Evolutionary conservation across 2,888 invertebrate genomes (phyloP).

Genomic region (Myathropa florea): DNA sequence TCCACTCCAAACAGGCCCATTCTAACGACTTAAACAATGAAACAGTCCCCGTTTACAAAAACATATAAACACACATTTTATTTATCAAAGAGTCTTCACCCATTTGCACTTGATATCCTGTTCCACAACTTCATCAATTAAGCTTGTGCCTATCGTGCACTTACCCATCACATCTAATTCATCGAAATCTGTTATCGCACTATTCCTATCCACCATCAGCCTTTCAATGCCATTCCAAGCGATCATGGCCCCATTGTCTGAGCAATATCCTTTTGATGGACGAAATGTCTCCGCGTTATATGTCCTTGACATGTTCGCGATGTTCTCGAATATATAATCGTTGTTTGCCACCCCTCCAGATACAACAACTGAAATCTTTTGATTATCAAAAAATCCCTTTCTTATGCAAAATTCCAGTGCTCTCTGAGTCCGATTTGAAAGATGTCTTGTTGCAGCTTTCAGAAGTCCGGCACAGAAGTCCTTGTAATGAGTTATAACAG

Average conservation of each 20-base stretch:
- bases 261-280: slow-evolving; percentile 93
- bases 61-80: neutral
- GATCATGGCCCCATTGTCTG: slow-evolving; percentile 99
- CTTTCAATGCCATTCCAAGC: slow-evolving; percentile 98
- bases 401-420: slow-evolving; percentile 88
- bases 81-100: slow-evolving; percentile 73
- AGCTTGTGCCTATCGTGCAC: slow-evolving; percentile 73
- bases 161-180: slow-evolving; percentile 81
- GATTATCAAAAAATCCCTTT: slow-evolving; percentile 83
- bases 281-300: slow-evolving; percentile 85
- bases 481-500: slow-evolving; percentile 86
- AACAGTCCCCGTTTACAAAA: neutral
- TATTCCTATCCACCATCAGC: slow-evolving; percentile 63
- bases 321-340: slow-evolving; percentile 87
- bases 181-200: slow-evolving; percentile 80
- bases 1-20: no score
- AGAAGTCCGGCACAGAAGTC: slow-evolving; percentile 95
- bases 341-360: slow-evolving; percentile 99
- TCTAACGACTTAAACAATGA: neutral
- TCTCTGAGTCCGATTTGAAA: slow-evolving; percentile 91
- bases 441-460: slow-evolving; percentile 87
- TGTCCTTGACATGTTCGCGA: slow-evolving; percentile 86
- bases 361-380: slow-evolving; percentile 85
- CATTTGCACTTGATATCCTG: slow-evolving; percentile 79
- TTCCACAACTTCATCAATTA: slow-evolving; percentile 73